These are phyloP conservation scores for Lagocephalus sceleratus DNA, from an alignment of 2,797 vertebrate genomes.

Conservation along the genomic window DNA sequence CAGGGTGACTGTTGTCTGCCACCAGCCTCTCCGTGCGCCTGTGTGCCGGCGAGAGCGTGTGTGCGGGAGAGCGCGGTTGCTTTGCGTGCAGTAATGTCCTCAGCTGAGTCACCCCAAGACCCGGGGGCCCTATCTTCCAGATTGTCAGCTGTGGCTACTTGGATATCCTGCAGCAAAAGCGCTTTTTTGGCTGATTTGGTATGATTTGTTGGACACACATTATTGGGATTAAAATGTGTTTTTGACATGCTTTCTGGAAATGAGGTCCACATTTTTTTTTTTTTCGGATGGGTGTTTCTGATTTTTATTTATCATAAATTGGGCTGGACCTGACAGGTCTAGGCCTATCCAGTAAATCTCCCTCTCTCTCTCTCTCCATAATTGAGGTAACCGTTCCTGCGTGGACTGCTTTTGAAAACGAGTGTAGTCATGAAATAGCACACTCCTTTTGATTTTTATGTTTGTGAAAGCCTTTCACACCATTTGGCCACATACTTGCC, in stretches of 20 bases:
- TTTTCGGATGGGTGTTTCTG: conserved; percentile 2
- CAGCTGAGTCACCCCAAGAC: conserved; percentile 59
- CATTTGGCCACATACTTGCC: conserved; percentile 27
- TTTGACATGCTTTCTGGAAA: conserved; percentile 52
- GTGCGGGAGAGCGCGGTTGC: conserved; percentile 29
- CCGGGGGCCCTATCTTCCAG: conserved; percentile 50
- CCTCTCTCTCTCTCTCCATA: conserved; percentile 1
- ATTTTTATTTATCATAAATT: conserved; percentile 18
- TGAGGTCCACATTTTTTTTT: conserved; percentile 35
- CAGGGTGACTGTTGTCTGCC: conserved; percentile 77
- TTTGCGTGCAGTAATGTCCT: conserved; percentile 67
- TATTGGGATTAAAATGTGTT: conserved; percentile 58
- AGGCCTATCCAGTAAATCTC: background rate
- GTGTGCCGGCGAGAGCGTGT: conserved; percentile 22
- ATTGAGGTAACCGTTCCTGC: background rate
- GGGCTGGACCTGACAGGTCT: conserved; percentile 6
- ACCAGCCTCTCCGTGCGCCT: conserved; percentile 39
- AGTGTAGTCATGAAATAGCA: background rate
- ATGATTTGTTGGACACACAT: conserved; percentile 42
- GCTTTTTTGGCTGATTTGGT: conserved; percentile 53
- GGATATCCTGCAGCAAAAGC: conserved; percentile 43
- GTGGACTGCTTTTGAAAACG: conserved; percentile 1
- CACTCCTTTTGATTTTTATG: background rate
- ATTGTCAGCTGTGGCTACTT: conserved; percentile 62
- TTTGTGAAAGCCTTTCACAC: conserved; percentile 9